A percentile compares a stretch with the other conserved stretches of the same genome.
These are phyloP conservation scores for Hanleya hanleyi DNA, from an alignment of 2,888 invertebrate species.

Conservation along the genomic window DNA sequence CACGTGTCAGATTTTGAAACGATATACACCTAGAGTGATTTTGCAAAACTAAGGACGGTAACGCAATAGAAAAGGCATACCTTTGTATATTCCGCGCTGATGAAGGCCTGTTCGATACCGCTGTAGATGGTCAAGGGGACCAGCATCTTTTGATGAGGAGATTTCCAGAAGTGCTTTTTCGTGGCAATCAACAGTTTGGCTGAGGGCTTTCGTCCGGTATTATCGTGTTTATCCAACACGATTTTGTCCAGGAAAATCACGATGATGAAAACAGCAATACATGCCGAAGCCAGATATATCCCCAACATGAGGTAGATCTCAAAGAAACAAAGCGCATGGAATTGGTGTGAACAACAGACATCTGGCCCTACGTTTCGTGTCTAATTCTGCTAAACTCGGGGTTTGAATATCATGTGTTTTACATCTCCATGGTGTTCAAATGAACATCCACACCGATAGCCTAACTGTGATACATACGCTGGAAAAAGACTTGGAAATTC, in stretches of 20 bases:
- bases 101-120: conserved; percentile 98
- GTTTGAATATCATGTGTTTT: too few species aligned
- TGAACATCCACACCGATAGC: too few species aligned
- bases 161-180: conserved; percentile 86
- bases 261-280: conserved; percentile 89
- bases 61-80: conserved; percentile 49
- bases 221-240: conserved; percentile 56
- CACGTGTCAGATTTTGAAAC: too few species aligned
- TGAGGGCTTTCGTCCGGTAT: conserved; percentile 35
- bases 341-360: too few species aligned
- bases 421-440: too few species aligned
- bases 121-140: conserved; percentile 97
- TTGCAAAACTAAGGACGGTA: too few species aligned
- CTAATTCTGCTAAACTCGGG: too few species aligned
- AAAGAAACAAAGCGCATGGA: background rate
- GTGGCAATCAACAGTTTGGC: conserved; percentile 77
- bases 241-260: conserved; percentile 85
- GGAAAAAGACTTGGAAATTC: too few species aligned
- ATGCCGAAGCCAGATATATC: conserved; percentile 90
- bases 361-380: too few species aligned
- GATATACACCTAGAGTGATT: too few species aligned
- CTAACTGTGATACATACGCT: too few species aligned
- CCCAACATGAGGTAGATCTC: conserved; percentile 92
- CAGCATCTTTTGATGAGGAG: conserved; percentile 92
- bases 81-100: conserved; percentile 82